Evolutionary conservation across 2,797 vertebrate species (phyloP), one percentile per base, ranked within the genome.

Genomic region (Thripadectes ignobilis): DNA sequence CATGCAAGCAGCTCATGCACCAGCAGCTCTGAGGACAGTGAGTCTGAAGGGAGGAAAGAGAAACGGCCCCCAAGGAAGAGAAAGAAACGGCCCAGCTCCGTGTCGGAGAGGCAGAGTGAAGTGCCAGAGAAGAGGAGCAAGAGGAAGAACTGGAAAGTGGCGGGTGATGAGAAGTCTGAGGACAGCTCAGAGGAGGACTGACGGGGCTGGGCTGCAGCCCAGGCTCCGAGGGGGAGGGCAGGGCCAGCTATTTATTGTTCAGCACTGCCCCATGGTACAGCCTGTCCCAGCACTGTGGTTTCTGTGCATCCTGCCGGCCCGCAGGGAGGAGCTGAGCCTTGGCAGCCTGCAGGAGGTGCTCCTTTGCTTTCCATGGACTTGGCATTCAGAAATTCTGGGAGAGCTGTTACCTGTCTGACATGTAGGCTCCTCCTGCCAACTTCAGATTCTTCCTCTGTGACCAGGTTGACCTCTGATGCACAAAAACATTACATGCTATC

Each of bases 71-170:
- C 95, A 2, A 98, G 85, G 89, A 97, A 91, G 89, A 97, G 97
- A 6, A 97, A 97, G 93, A 97, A 96, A 85, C 73, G 4, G 2
- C 92, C 54, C 22, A 68, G n/a, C 54, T 96, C 97, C 1, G 45
- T 83, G 68, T 90, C 69, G 5, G 98, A 96, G 93, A 89, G 88
- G 77, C 85, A 92, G 82, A 94, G 26, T 5, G 96, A 96, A n/a
- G 92, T 87, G 38, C 96, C 98, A 20, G 96, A 98, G 97, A 97
- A 97, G 97, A 98, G 98, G 91, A 98, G 96, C 96, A 98, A 97
- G 96, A 98, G 99, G 95, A 99, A 98, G 97, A 98, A 99, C 97
- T 99, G 99, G 99, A 99, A 98, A 92, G 98, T 98, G 68, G 98
- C 98, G 0, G 98, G 98, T 6, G 98, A 98, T 72, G 98, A 98